Evolutionary conservation across 2,797 vertebrate species (phyloP).

Genomic region (Numenius phaeopus): DNA sequence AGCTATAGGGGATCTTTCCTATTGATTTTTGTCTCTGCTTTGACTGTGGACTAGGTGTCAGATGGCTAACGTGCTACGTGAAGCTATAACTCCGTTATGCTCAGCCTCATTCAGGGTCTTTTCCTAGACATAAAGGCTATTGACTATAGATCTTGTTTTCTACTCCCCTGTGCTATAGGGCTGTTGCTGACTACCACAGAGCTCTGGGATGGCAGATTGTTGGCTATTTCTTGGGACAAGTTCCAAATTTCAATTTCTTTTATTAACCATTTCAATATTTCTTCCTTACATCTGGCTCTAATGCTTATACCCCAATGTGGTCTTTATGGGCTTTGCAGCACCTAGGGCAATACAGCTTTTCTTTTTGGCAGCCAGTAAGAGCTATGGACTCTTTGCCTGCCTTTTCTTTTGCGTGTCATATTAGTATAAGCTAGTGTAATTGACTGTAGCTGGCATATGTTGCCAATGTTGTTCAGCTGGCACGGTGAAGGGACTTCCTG

Average conservation of each 20-base stretch:
- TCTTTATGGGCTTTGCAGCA: conserved; percentile 13
- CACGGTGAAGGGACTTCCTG: conserved; percentile 40
- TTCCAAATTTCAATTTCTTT: conserved; percentile 11
- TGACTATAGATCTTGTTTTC: conserved; percentile 4
- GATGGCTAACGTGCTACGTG: conserved; percentile 69
- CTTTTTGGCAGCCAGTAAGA: conserved; percentile 38
- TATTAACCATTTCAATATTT: conserved; percentile 40
- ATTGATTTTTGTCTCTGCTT: conserved; percentile 71
- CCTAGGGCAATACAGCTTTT: conserved; percentile 34
- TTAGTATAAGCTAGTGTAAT: conserved; percentile 61
- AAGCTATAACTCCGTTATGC: neutral
- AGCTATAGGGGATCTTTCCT: conserved; percentile 55
- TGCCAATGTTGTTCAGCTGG: conserved; percentile 48
- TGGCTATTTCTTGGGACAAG: neutral
- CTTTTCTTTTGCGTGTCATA: conserved; percentile 53
- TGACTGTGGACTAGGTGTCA: neutral
- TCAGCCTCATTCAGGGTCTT: neutral
- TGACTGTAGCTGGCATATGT: conserved; percentile 59
- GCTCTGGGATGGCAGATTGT: neutral
- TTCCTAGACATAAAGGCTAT: neutral
- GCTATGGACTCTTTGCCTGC: neutral
- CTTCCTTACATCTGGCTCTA: conserved; percentile 3
- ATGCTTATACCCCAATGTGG: neutral
- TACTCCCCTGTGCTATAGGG: neutral
- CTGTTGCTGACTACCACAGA: neutral